Conservation (phyloP, 2,797 vertebrate genomes). For the Tapera naevia region DNA sequence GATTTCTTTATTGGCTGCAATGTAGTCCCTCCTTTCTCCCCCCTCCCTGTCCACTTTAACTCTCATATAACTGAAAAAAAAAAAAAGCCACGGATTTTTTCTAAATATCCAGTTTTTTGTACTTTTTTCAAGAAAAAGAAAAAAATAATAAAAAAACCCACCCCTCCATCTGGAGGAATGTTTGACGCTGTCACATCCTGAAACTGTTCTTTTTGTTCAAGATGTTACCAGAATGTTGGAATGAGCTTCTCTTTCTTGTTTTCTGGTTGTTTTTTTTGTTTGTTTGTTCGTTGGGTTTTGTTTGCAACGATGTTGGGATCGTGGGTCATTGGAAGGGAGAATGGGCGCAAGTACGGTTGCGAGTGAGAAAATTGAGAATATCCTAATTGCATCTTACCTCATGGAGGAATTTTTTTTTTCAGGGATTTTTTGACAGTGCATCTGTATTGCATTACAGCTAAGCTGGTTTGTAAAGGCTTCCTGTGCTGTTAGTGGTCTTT, state of each 20-base stretch:
- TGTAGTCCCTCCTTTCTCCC: slow-evolving; percentile 71
- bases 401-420: slow-evolving; percentile 89
- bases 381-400: slow-evolving; percentile 89
- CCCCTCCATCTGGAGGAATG: slow-evolving; percentile 79
- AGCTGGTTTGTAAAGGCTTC: slow-evolving; percentile 87
- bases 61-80: slow-evolving; percentile 53
- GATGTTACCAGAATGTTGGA: slow-evolving; percentile 82
- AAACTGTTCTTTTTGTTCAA: slow-evolving; percentile 78
- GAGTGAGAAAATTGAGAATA: slow-evolving; percentile 73
- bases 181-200: slow-evolving; percentile 69
- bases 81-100: slow-evolving; percentile 77
- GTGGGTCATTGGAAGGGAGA: slow-evolving; percentile 51
- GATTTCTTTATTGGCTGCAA: slow-evolving; percentile 69
- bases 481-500: slow-evolving; percentile 86
- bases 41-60: slow-evolving; percentile 66
- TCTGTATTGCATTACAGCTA: slow-evolving; percentile 89
- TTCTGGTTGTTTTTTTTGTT: slow-evolving; percentile 71
- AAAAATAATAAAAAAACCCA: slow-evolving; percentile 72
- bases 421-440: slow-evolving; percentile 95
- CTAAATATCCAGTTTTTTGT: slow-evolving; percentile 70
- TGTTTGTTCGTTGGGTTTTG: slow-evolving; percentile 52
- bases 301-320: slow-evolving; percentile 73
- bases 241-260: slow-evolving; percentile 76
- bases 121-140: slow-evolving; percentile 79
- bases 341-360: not conserved